Percentiles rank a stretch among this genome's conserved stretches.
Conservation (phyloP, 2,113 vertebrate genomes). For the Mormyrus lacerda region DNA sequence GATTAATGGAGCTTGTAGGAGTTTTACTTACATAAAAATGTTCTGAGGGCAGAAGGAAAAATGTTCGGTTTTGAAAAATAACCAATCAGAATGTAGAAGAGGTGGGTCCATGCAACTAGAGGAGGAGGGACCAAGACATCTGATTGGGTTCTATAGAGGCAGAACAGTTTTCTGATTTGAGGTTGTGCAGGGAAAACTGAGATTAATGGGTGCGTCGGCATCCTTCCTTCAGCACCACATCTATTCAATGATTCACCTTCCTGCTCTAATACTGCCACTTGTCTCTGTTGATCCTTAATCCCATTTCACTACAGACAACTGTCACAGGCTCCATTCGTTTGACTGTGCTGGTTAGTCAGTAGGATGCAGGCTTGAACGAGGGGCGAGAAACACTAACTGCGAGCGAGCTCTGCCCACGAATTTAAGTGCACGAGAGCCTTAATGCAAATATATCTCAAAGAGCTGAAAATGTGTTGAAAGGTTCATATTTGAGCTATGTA, state of each 20-base stretch:
- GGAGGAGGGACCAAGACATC: not conserved
- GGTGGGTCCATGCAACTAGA: too few relatives aligned
- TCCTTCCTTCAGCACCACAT: not conserved
- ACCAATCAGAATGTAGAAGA: too few relatives aligned
- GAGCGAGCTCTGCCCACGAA: not conserved
- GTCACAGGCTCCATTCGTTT: not conserved
- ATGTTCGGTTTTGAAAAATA: too few relatives aligned
- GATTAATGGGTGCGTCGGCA: not conserved
- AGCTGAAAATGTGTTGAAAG: constrained; percentile 9
- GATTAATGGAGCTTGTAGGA: not conserved
- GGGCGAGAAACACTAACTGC: not conserved
- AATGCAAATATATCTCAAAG: not conserved
- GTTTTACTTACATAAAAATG: too few relatives aligned
- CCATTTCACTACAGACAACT: not conserved
- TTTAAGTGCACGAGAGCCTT: not conserved
- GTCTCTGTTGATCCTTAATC: not conserved
- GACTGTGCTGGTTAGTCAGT: not conserved
- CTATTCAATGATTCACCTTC: not conserved
- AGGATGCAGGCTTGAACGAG: not conserved
- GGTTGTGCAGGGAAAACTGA: not conserved
- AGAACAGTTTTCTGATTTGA: not conserved
- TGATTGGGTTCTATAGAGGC: not conserved
- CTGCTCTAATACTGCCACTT: not conserved
- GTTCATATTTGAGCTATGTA: not conserved
- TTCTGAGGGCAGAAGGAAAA: too few relatives aligned